Evolutionary conservation across 2,797 vertebrate genomes (phyloP).

Genomic region (Menidia menidia): DNA sequence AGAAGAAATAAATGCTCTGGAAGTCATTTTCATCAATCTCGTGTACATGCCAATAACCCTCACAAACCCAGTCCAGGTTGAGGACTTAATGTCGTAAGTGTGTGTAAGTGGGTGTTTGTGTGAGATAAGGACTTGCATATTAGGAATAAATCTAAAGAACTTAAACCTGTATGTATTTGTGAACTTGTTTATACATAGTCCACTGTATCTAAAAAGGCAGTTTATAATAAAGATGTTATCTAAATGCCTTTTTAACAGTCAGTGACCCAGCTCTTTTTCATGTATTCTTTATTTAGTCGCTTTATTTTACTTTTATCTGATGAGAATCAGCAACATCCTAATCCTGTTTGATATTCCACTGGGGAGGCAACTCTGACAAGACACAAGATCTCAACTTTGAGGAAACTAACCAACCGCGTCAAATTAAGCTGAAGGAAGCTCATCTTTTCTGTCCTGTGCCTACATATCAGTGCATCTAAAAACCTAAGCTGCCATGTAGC

Average conservation of each 20-base stretch:
- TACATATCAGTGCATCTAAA: conserved; percentile 82
- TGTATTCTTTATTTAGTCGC: neutral
- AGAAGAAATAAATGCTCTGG: conserved; percentile 92
- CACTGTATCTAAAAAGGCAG: neutral
- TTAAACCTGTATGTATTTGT: conserved; percentile 26
- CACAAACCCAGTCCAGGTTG: conserved; percentile 73
- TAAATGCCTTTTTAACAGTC: neutral
- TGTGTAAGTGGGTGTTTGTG: conserved; percentile 61
- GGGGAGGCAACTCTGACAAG: conserved; percentile 74
- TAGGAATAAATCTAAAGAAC: conserved; percentile 28
- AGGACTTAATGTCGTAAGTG: conserved; percentile 84
- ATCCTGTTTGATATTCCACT: conserved; percentile 57
- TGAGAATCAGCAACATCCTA: neutral
- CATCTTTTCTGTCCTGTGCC: conserved; percentile 70
- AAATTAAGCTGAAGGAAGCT: conserved; percentile 72
- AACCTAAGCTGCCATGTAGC: conserved; percentile 83
- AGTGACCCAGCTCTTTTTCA: neutral
- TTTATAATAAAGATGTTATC: neutral
- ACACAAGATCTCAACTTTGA: conserved; percentile 63
- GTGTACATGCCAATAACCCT: conserved; percentile 87
- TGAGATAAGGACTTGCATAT: conserved; percentile 49
- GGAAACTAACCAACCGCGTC: conserved; percentile 58
- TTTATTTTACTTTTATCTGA: neutral
- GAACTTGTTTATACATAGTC: neutral
- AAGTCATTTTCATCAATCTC: conserved; percentile 94